Percentiles rank a stretch among this genome's conserved stretches.
phyloP scores from a whole-genome alignment of 2,888 invertebrate genomes.

The Nomada hirtipes region DNA sequence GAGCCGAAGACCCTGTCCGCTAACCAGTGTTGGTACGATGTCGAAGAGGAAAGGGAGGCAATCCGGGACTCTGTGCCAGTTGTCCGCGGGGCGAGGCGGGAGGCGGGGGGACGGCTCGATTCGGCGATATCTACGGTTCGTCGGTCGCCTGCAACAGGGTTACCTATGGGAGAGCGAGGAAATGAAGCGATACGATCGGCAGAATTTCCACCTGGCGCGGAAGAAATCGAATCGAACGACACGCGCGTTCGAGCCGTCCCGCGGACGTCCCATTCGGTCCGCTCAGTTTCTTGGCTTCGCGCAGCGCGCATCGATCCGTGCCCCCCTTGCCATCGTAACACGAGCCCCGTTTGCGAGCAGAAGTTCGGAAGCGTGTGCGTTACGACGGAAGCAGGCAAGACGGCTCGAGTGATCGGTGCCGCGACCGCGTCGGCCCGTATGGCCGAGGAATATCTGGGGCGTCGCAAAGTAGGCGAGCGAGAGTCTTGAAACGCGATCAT shows the following conservation, averaged over 20 bases:
- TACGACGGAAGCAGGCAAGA: conserved; percentile 26
- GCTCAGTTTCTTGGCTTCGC: background rate
- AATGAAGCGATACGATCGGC: conserved; percentile 83
- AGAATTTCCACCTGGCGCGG: conserved; percentile 75
- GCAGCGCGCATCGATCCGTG: conserved; percentile 22
- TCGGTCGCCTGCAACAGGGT: conserved; percentile 60
- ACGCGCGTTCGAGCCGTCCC: conserved; percentile 39
- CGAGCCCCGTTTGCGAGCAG: conserved; percentile 40
- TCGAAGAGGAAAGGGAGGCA: conserved; percentile 66
- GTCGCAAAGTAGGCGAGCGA: conserved; percentile 40
- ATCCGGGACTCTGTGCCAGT: conserved; percentile 58
- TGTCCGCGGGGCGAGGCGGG: conserved; percentile 29
- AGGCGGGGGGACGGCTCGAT: conserved; percentile 20
- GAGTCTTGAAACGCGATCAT: conserved; percentile 65
- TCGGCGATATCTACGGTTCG: conserved; percentile 63
- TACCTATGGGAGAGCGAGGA: conserved; percentile 76
- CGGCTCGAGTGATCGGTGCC: conserved; percentile 11
- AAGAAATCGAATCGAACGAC: conserved; percentile 43
- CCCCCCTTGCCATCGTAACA: conserved; percentile 1
- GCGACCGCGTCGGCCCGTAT: conserved; percentile 43
- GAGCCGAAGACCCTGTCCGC: conserved; percentile 75
- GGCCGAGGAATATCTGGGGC: conserved; percentile 52
- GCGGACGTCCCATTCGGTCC: background rate
- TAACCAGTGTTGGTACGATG: conserved; percentile 63
- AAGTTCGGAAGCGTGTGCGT: conserved; percentile 44